Evolutionary conservation across 2,113 vertebrate genomes (phyloP).

Genomic region (Alosa alosa): DNA sequence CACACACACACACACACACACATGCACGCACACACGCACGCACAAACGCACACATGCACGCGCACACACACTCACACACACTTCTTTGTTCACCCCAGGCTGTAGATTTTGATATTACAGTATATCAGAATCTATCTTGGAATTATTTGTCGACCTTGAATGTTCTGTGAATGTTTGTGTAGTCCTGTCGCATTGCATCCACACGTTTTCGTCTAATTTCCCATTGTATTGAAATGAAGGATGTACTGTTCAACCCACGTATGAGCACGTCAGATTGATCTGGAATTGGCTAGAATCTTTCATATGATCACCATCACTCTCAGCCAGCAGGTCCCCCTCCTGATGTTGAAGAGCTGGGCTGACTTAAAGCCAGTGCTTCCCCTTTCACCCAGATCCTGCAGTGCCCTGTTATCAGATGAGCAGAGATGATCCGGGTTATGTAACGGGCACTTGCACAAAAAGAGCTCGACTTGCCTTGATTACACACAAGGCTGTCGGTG

Average conservation of each 20-base stretch:
- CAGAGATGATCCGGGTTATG: background rate
- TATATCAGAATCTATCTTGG: too few relatives aligned
- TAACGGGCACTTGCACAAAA: constrained; percentile 10
- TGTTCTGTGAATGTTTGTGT: too few relatives aligned
- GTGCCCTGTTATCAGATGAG: background rate
- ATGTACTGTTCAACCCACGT: too few relatives aligned
- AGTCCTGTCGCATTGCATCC: too few relatives aligned
- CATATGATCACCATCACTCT: background rate
- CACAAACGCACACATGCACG: background rate
- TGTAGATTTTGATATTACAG: too few relatives aligned
- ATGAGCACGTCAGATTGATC: background rate
- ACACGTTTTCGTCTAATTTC: too few relatives aligned
- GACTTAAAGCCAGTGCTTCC: background rate
- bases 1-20: background rate
- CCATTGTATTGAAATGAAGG: too few relatives aligned
- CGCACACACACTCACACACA: background rate
- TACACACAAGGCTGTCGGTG: constrained; percentile 32
- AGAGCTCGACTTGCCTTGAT: constrained; percentile 33
- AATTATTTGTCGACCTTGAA: too few relatives aligned
- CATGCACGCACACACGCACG: background rate
- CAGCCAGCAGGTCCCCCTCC: background rate
- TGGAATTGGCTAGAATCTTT: background rate
- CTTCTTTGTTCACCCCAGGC: background rate
- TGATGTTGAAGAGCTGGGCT: background rate
- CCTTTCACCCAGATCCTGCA: background rate